Evolutionary conservation across 2,797 vertebrate species (phyloP).

Genomic region (Fundulus diaphanus): DNA sequence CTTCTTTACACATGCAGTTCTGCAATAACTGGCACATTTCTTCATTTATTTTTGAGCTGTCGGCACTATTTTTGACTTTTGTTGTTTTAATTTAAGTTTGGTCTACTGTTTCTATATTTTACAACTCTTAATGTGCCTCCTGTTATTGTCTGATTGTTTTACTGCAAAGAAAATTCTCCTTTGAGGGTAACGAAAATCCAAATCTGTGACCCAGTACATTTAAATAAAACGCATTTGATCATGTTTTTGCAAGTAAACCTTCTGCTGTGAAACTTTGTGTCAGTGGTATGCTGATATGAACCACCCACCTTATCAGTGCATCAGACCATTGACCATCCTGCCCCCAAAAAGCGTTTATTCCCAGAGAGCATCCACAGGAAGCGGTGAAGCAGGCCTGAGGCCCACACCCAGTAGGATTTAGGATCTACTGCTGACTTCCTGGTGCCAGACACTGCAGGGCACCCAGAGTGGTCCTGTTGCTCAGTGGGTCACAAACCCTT

Average conservation of each 20-base stretch:
- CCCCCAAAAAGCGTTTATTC: not conserved
- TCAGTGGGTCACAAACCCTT: not conserved
- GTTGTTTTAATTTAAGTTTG: not conserved
- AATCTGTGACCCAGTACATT: not conserved
- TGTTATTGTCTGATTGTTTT: not conserved
- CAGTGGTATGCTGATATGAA: not conserved
- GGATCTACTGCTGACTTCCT: not conserved
- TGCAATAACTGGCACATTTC: not conserved
- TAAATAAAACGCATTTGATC: not conserved
- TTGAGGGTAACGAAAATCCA: not conserved
- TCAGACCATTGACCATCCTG: not conserved
- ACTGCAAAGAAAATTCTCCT: not conserved
- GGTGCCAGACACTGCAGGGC: not conserved
- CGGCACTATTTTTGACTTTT: not conserved
- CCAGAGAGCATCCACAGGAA: constrained; percentile 1
- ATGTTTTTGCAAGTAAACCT: not conserved
- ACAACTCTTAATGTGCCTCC: not conserved
- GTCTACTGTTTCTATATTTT: not conserved
- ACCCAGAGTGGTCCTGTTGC: not conserved
- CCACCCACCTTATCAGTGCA: not conserved
- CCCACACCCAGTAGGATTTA: not conserved
- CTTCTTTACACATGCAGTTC: too few species aligned
- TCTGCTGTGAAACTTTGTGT: not conserved
- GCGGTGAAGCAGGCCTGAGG: not conserved
- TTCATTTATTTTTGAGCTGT: not conserved